Conservation (phyloP, 2,888 invertebrate genomes). For the Perithous albicinctus region DNA sequence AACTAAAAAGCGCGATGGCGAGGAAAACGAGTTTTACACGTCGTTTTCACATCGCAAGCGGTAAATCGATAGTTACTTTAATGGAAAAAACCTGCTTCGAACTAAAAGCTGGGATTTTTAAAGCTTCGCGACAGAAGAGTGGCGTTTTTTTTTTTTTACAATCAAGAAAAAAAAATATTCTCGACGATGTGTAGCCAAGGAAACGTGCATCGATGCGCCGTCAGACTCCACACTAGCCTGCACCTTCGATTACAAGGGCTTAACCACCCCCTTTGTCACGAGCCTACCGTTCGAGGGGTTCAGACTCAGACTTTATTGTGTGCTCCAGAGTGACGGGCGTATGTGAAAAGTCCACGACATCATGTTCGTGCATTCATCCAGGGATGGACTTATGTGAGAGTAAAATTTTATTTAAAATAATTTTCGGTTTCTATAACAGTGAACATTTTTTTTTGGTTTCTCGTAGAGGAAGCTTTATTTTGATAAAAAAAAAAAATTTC, state of each 20-base stretch:
- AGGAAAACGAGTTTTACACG: constrained; percentile 8
- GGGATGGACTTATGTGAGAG: constrained; percentile 4
- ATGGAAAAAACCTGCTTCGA: background rate
- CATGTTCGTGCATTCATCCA: constrained; percentile 72
- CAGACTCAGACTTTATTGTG: constrained; percentile 82
- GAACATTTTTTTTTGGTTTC: too few relatives aligned
- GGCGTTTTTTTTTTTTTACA: background rate
- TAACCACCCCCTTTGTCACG: constrained; percentile 79
- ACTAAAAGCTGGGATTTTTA: background rate
- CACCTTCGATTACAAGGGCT: constrained; percentile 80
- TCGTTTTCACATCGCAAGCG: background rate
- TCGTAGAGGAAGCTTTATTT: too few relatives aligned
- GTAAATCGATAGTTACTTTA: constrained; percentile 22
- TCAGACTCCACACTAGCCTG: constrained; percentile 61
- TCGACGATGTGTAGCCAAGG: constrained; percentile 16
- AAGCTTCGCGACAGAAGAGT: background rate
- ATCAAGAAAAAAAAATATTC: constrained; percentile 8
- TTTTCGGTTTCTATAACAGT: too few relatives aligned
- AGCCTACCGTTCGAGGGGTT: constrained; percentile 72
- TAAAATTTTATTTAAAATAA: background rate
- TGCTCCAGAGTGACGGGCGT: constrained; percentile 62
- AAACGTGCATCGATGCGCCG: constrained; percentile 36
- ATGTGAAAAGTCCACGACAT: constrained; percentile 68
- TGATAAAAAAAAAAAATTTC: too few relatives aligned
- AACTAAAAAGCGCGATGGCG: constrained; percentile 17